Conservation (phyloP, 2,113 vertebrate genomes). For the Crotalus helleri region DNA sequence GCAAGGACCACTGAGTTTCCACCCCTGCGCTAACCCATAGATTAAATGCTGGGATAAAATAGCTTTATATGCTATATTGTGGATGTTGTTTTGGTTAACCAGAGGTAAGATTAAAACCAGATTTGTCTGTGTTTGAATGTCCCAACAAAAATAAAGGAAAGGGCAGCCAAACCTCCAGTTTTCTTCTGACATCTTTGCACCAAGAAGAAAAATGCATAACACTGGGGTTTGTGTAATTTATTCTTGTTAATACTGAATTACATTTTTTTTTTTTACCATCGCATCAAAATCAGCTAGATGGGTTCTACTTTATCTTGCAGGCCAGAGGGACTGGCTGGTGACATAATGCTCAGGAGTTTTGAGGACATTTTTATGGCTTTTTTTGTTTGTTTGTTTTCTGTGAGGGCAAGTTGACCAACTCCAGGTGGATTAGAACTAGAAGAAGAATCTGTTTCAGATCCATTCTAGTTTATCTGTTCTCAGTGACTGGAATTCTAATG, state of each 20-base stretch:
- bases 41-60: not conserved
- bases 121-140: not conserved
- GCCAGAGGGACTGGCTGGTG: not conserved
- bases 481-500: not conserved
- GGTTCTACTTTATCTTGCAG: not conserved
- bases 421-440: not conserved
- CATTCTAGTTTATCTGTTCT: not conserved
- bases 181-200: not conserved
- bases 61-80: not conserved
- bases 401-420: not conserved
- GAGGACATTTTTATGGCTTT: not conserved
- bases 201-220: not conserved
- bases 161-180: not conserved
- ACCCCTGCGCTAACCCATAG: not conserved
- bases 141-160: not conserved
- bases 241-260: not conserved
- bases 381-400: not conserved
- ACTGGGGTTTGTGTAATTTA: not conserved
- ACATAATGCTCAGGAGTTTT: not conserved
- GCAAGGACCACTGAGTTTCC: not conserved
- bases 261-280: not conserved
- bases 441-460: not conserved
- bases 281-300: not conserved
- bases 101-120: not conserved
- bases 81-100: not conserved